Percentiles rank a stretch among this genome's conserved stretches.
Evolutionary conservation across 2,797 vertebrate genomes (phyloP).

Genomic region (Tauraco hartlaubi): DNA sequence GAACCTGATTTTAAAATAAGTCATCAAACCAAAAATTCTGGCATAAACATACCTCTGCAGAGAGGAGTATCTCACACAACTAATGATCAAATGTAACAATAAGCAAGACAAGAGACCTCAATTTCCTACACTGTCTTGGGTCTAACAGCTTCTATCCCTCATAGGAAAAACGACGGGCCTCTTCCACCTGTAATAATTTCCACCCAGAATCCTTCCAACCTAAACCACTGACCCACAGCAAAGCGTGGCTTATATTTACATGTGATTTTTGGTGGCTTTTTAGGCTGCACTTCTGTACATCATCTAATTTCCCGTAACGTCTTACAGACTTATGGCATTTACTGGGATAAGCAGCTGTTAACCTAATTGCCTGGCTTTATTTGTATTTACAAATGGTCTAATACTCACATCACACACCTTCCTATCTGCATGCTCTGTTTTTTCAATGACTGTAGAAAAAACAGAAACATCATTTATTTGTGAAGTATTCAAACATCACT

Average conservation of each 20-base stretch:
- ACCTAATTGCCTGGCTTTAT: not conserved
- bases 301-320: not conserved
- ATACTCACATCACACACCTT: not conserved
- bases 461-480: not conserved
- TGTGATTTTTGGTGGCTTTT: not conserved
- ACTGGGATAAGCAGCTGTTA: not conserved
- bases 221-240: not conserved
- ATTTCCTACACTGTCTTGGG: rapidly evolving
- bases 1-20: not conserved
- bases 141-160: not conserved
- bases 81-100: not conserved
- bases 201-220: not conserved
- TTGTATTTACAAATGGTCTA: not conserved
- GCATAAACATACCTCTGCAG: not conserved
- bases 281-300: not conserved
- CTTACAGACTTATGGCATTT: not conserved
- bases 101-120: not conserved
- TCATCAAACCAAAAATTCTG: not conserved
- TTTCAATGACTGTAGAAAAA: not conserved
- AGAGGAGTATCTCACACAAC: not conserved
- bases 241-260: not conserved
- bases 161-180: not conserved
- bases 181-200: not conserved
- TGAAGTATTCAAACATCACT: not conserved
- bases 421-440: not conserved